Conservation (phyloP, 2,888 invertebrate species). For the Lochmaea capreae region DNA sequence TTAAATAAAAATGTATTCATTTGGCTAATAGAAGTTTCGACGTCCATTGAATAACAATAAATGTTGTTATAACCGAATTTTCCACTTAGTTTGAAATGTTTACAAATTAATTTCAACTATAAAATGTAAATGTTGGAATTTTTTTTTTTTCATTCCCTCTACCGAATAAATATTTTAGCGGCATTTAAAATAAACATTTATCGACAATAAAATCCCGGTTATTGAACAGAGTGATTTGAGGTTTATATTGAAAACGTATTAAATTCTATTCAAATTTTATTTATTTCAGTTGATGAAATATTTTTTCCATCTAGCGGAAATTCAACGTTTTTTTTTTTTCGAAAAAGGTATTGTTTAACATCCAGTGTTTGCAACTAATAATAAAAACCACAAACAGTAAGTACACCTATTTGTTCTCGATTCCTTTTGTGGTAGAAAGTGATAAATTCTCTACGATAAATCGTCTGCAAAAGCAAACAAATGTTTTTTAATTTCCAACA, state of each 20-base stretch:
- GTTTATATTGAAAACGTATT: too few species aligned
- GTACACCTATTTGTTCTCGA: constrained; percentile 26
- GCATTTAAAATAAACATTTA: not conserved
- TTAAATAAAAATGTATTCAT: too few species aligned
- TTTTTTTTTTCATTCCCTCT: not conserved
- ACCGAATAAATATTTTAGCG: not conserved
- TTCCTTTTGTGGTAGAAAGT: constrained; percentile 32
- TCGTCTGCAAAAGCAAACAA: constrained; percentile 41
- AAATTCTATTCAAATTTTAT: too few species aligned
- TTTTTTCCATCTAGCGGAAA: too few species aligned
- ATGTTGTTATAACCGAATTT: not conserved
- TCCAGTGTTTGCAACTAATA: constrained; percentile 8
- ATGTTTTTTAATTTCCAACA: constrained; percentile 46
- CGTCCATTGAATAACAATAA: not conserved
- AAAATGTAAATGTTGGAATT: not conserved
- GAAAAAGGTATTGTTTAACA: too few species aligned
- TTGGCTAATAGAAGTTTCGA: too few species aligned
- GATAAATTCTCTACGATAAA: constrained; percentile 41
- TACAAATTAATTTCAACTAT: not conserved
- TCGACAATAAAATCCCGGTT: not conserved
- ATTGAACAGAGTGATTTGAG: too few species aligned
- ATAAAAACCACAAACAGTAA: constrained; percentile 29
- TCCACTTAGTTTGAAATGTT: not conserved
- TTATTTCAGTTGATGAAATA: too few species aligned
- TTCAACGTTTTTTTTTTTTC: too few species aligned